A percentile compares a stretch with the other conserved stretches of the same genome.
Evolutionary conservation across 1,140 invertebrate genomes (phyloP).

Genomic region (Solenopsis fugax): DNA sequence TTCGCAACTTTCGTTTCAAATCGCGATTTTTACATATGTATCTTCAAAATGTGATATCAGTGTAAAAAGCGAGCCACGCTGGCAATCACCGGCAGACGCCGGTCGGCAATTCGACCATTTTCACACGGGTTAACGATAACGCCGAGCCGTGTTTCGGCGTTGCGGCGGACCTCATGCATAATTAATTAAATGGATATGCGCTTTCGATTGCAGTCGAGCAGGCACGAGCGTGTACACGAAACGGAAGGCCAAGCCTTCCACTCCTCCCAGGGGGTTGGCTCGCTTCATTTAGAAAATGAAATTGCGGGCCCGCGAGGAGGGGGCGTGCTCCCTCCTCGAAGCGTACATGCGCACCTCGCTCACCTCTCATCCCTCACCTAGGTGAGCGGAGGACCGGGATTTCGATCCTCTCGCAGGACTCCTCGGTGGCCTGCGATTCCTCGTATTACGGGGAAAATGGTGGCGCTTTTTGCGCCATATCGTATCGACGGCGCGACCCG

Average conservation of each 20-base stretch:
- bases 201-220: constrained; percentile 80
- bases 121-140: constrained; percentile 73
- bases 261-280: constrained; percentile 67
- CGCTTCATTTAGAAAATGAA: constrained; percentile 81
- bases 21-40: neutral
- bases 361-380: constrained; percentile 68
- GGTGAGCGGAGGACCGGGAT: constrained; percentile 66
- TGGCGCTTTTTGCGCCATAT: constrained; percentile 53
- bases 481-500: constrained; percentile 47
- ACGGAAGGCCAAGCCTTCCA: constrained; percentile 67
- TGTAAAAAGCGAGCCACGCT: constrained; percentile 5
- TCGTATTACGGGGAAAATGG: constrained; percentile 69
- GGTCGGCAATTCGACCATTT: constrained; percentile 31
- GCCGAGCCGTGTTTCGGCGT: constrained; percentile 76
- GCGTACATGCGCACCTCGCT: constrained; percentile 81
- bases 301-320: constrained; percentile 76
- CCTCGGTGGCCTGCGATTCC: constrained; percentile 43
- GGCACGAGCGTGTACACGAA: constrained; percentile 51
- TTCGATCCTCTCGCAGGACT: constrained; percentile 70
- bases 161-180: constrained; percentile 79
- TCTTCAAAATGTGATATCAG: neutral
- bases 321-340: constrained; percentile 79
- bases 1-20: neutral
- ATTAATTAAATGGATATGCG: constrained; percentile 84
- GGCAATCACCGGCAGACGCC: constrained; percentile 36